These are phyloP conservation scores for Leptodactylus fallax DNA, from an alignment of 2,797 vertebrate species.

Conservation along the genomic window DNA sequence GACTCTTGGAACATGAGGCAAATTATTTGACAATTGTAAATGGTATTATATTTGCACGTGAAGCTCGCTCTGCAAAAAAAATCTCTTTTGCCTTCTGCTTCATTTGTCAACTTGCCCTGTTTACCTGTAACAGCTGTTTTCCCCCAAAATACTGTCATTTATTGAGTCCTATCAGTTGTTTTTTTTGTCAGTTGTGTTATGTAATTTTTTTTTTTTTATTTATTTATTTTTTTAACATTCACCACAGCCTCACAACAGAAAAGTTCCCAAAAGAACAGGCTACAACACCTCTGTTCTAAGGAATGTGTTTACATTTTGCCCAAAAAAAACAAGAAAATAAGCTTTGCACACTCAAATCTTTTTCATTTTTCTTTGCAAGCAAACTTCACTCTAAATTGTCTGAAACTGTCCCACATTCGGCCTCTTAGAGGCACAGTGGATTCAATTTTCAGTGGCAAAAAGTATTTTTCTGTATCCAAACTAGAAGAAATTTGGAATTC, in stretches of 20 bases:
- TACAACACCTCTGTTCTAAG: slow-evolving; percentile 91
- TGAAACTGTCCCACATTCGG: slow-evolving; percentile 90
- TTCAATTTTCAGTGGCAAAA: slow-evolving; percentile 98
- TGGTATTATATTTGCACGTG: slow-evolving; percentile 75
- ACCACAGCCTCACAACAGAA: slow-evolving; percentile 90
- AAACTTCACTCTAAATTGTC: slow-evolving; percentile 89
- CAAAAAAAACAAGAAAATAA: slow-evolving; percentile 88
- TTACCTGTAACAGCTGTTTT: slow-evolving; percentile 84
- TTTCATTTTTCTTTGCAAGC: slow-evolving; percentile 85
- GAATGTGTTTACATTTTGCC: slow-evolving; percentile 98
- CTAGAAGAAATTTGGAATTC: slow-evolving; percentile 98
- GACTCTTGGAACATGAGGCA: slow-evolving; percentile 97
- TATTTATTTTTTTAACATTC: slow-evolving; percentile 70
- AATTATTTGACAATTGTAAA: slow-evolving; percentile 84
- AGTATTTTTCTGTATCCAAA: slow-evolving; percentile 89
- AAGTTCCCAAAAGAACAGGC: slow-evolving; percentile 90
- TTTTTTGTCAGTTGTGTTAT: slow-evolving; percentile 80
- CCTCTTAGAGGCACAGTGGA: slow-evolving; percentile 99
- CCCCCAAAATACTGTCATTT: slow-evolving; percentile 83
- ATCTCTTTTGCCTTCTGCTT: slow-evolving; percentile 73
- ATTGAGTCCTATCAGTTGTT: slow-evolving; percentile 81
- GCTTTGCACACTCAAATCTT: slow-evolving; percentile 81
- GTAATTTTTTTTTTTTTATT: slow-evolving; percentile 74
- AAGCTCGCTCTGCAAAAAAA: slow-evolving; percentile 76
- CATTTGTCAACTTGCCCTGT: slow-evolving; percentile 79